Evolutionary conservation across 2,797 vertebrate species (phyloP).

Genomic region (Sebastolobus altivelis): DNA sequence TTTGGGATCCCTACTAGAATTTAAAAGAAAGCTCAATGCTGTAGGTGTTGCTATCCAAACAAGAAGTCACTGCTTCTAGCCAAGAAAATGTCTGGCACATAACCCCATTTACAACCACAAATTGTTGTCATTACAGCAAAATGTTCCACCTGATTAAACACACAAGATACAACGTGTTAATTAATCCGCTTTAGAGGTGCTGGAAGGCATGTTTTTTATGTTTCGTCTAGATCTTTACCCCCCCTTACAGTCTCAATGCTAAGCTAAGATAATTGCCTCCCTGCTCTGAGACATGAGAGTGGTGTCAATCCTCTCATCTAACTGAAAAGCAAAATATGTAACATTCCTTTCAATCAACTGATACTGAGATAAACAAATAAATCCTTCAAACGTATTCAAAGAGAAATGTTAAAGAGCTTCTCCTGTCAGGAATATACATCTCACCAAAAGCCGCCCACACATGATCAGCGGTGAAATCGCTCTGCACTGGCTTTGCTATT

Average conservation of each 20-base stretch:
- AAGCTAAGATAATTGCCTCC: neutral
- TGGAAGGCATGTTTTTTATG: constrained; percentile 15
- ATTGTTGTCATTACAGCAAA: constrained; percentile 7
- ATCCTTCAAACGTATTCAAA: neutral
- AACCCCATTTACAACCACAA: constrained; percentile 36
- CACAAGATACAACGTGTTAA: constrained; percentile 34
- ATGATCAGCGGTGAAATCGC: too few species aligned
- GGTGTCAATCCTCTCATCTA: neutral
- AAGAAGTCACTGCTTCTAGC: constrained; percentile 15
- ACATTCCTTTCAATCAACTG: neutral
- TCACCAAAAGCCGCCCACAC: neutral
- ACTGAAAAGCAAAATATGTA: neutral
- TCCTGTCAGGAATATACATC: neutral
- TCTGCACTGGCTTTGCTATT: too few species aligned
- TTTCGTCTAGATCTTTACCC: neutral
- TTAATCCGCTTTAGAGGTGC: neutral
- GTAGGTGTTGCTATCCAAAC: neutral
- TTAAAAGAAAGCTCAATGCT: neutral
- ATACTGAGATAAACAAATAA: neutral
- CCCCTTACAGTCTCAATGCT: constrained; percentile 1
- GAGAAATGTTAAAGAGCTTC: neutral
- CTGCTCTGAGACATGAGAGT: neutral
- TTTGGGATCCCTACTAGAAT: neutral
- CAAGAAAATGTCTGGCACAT: constrained; percentile 14
- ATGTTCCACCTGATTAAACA: constrained; percentile 12